Evolutionary conservation across 2,888 invertebrate genomes (phyloP).

Genomic region (Augochlorella aurata): DNA sequence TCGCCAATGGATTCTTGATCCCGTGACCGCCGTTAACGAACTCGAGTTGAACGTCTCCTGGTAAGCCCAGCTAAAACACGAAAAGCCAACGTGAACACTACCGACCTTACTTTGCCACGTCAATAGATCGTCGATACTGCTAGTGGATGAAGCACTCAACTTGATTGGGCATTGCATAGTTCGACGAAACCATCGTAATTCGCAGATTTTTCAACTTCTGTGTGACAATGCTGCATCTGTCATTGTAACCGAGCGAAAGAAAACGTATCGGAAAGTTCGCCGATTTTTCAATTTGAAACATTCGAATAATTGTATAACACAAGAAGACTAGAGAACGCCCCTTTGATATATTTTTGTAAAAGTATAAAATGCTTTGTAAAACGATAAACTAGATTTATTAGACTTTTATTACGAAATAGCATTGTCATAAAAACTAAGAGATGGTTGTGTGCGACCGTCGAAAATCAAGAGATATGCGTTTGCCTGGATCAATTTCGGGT

Average conservation of each 20-base stretch:
- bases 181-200: background rate
- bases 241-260: too few relatives aligned
- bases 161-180: slow-evolving; percentile 80
- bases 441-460: background rate
- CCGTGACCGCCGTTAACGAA: slow-evolving; percentile 99
- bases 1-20: slow-evolving; percentile 96
- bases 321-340: too few relatives aligned
- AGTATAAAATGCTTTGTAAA: too few relatives aligned
- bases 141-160: slow-evolving; percentile 78
- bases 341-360: too few relatives aligned
- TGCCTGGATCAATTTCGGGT: slow-evolving; percentile 83
- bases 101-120: background rate
- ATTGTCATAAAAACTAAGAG: slow-evolving; percentile 23
- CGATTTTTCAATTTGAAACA: too few relatives aligned
- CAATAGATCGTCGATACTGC: background rate
- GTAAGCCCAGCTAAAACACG: slow-evolving; percentile 89
- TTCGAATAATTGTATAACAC: too few relatives aligned
- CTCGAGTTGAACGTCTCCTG: slow-evolving; percentile 93
- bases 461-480: slow-evolving; percentile 72
- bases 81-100: background rate
- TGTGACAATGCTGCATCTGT: slow-evolving; percentile 4
- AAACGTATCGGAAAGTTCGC: too few relatives aligned
- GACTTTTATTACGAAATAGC: background rate
- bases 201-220: background rate
- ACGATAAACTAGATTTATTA: too few relatives aligned